Evolutionary conservation across 2,797 vertebrate species (phyloP), one percentile per base, ranked within the genome.

Genomic region (Molossus molossus): DNA sequence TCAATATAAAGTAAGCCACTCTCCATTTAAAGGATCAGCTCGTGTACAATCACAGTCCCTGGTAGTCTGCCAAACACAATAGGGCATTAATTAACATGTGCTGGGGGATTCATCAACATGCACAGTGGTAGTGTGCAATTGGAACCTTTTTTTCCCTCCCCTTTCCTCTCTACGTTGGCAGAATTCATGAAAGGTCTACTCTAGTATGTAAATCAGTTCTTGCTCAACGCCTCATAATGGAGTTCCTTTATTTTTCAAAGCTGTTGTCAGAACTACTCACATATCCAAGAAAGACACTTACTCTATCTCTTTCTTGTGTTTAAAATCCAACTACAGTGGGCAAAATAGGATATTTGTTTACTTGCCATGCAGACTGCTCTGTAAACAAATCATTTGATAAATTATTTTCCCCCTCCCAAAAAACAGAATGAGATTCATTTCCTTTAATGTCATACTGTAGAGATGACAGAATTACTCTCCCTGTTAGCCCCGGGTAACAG

Each of bases 81-180:
- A 97, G 97, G 96, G 97, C 97, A 98, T 98, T 98, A 98, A 98
- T 98, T 99, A 98, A 98, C 98, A 98, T 98, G 97, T 98, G 97
- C 97, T 96, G 97, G 96, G 98, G 85, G 94, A 98, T 98, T 98
- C 98, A 98, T 98, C 98, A 98, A 96, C 96, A 97, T 95, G 97
- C 96, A 97, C 50, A 40, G 97, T 97, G 86, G 91, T 91, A 79
- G 84, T 95, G 1, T 94, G 96, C 93, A 97, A 97, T 92, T 96
- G 96, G 94, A 97, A 90, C 69, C 88, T 72, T 93, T 94, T 93
- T 40, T 12, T n/a, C 77, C 93, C 91, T 93, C 93, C 90, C 94
- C 86, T 95, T 86, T 92, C 72, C 65, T 98, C 97, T 97, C 87
- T 90, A 84, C 76, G 95, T 97, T 96, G 97, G 88, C 98, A 97